Evolutionary conservation across 2,797 vertebrate species (phyloP).

Genomic region (Trematomus bernacchii): DNA sequence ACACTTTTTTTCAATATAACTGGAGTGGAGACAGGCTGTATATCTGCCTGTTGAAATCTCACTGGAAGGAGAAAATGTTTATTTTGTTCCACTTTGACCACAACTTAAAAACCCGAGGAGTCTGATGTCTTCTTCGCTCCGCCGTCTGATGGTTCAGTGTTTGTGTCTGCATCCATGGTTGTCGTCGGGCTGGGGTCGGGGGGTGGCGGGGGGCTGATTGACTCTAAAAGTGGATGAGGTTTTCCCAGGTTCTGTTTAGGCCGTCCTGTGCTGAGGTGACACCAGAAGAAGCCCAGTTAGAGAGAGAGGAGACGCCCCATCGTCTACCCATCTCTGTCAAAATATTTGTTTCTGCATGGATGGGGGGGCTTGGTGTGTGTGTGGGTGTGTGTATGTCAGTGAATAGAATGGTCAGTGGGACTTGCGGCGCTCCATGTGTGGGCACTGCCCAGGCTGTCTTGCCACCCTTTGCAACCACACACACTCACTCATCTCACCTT

Average conservation of each 20-base stretch:
- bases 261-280: conserved; percentile 30
- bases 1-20: conserved; percentile 69
- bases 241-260: conserved; percentile 71
- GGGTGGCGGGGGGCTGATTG: conserved; percentile 45
- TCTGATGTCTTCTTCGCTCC: conserved; percentile 67
- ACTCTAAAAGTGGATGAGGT: conserved; percentile 83
- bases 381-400: conserved; percentile 48
- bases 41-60: conserved; percentile 78
- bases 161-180: conserved; percentile 62
- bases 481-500: conserved; percentile 77
- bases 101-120: conserved; percentile 80
- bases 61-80: conserved; percentile 78
- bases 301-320: conserved; percentile 74
- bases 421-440: conserved; percentile 79
- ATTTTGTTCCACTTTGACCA: conserved; percentile 73
- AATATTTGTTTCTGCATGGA: conserved; percentile 79
- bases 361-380: conserved; percentile 26
- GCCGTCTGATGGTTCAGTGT: conserved; percentile 72
- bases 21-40: conserved; percentile 65
- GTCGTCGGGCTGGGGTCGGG: conserved; percentile 25
- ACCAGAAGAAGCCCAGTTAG: conserved; percentile 58
- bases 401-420: conserved; percentile 66
- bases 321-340: conserved; percentile 79
- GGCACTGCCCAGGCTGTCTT: conserved; percentile 71
- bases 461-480: conserved; percentile 74